These are phyloP conservation scores for Melanotaenia nigrans DNA, from an alignment of 2,797 vertebrate genomes.

Conservation along the genomic window DNA sequence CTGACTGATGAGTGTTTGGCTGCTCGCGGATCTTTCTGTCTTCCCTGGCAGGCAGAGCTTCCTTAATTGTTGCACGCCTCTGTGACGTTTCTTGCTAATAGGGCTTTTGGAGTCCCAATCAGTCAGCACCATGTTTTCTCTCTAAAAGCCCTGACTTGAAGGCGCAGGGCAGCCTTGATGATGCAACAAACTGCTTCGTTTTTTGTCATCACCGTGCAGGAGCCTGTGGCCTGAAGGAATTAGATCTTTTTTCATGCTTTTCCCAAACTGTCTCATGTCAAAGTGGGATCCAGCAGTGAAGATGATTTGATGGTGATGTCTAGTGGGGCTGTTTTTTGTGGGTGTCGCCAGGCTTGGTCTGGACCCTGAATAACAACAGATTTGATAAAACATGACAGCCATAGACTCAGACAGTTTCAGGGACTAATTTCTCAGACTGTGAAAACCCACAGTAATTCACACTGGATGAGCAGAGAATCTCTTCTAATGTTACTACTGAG, in stretches of 20 bases:
- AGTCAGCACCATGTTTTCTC: conserved; percentile 35
- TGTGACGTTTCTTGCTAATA: conserved; percentile 68
- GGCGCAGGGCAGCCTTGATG: conserved; percentile 50
- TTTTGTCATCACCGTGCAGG: conserved; percentile 34
- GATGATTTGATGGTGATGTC: conserved; percentile 51
- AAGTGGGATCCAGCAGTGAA: conserved; percentile 50
- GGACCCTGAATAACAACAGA: conserved; percentile 31
- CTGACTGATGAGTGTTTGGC: conserved; percentile 59
- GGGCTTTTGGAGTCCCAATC: conserved; percentile 53
- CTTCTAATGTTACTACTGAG: conserved; percentile 48
- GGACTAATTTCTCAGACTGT: conserved; percentile 62
- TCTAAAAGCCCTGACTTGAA: conserved; percentile 41
- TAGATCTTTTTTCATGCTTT: conserved; percentile 54
- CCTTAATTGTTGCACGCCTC: conserved; percentile 68
- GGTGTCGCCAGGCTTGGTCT: conserved; percentile 32
- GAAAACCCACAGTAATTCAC: conserved; percentile 51
- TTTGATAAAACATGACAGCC: conserved; percentile 63
- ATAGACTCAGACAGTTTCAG: conserved; percentile 52
- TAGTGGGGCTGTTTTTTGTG: conserved; percentile 32
- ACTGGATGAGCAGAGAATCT: conserved; percentile 42
- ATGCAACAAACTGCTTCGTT: conserved; percentile 53
- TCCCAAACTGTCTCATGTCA: conserved; percentile 54
- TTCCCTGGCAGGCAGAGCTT: conserved; percentile 56
- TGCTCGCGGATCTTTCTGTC: conserved; percentile 56
- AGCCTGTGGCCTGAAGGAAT: conserved; percentile 39